Evolutionary conservation across 2,797 vertebrate genomes (phyloP), one percentile per base, ranked within the genome.

Genomic region (Pteronotus mesoamericanus): DNA sequence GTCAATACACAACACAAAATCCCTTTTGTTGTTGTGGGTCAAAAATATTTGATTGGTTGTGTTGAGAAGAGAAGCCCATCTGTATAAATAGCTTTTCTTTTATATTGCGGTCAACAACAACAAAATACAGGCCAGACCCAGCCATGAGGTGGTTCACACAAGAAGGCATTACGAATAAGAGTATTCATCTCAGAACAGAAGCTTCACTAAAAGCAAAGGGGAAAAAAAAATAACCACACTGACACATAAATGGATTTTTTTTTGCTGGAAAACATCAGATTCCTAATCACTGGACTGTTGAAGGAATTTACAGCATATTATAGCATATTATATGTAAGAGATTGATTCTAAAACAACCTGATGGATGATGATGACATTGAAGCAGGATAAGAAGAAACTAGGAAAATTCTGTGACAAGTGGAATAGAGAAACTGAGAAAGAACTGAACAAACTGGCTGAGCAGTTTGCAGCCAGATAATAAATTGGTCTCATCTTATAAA

Each of bases 131-230:
- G 2, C 15, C 55, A 46, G 22, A 44, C n/a, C 26, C 15, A 39
- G 39, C 19, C 7, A 21, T 0, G 26, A 71, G 1, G 22, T 26
- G 0, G 2, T 74, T 91, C 37, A 2, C 42, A 10, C 6, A 37
- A 77, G 16, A 26, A 24, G 2, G 10, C 1, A 0, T 18, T 91
- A 9, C 21, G 74, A 32, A 29, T 24, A 22, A 22, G 22, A 84
- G 1, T 10, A 3, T 9, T 29, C 21, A 24, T 44, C 9, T 4
- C 12, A 22, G 10, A 34, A 29, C 1, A 53, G 1, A 1, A 55
- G 16, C n/a, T 69, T 69, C 10, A 53, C 19, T 19, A 44, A 72
- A 48, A 80, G 2, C 19, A 78, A 68, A 61, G 26, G 8, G 18
- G n/a, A n/a, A 26, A 4, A 15, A 19, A 10, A 12, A 53, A 32